Conservation (phyloP, 2,113 vertebrate species). For the Hippopotamus amphibius region DNA sequence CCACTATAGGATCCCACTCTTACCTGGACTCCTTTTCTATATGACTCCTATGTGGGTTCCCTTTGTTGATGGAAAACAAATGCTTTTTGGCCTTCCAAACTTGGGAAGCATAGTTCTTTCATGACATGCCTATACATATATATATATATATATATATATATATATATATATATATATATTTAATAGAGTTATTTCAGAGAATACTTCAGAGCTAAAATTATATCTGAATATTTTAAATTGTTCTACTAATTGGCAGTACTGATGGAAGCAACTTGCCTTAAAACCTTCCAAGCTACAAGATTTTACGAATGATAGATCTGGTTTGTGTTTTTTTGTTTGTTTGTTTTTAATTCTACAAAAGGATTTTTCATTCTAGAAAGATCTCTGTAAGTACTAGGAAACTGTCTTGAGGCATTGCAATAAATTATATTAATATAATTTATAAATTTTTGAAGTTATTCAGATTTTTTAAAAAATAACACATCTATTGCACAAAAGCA, state of each 20-base stretch:
- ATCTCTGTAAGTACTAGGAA: background rate
- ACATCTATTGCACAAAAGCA: background rate
- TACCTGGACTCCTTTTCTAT: background rate
- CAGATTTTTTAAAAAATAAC: background rate
- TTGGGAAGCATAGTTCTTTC: background rate
- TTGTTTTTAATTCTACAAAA: background rate
- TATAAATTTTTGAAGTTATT: background rate
- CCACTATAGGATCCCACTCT: background rate
- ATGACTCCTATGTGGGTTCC: background rate
- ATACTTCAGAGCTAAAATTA: background rate
- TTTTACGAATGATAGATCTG: background rate
- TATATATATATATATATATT: background rate
- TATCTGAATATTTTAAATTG: conserved; percentile 1
- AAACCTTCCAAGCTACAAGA: background rate
- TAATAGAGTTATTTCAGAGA: background rate
- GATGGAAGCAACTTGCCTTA: background rate
- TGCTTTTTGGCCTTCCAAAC: background rate
- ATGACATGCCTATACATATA: background rate
- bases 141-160: no score
- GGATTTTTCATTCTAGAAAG: background rate
- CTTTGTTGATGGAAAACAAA: background rate
- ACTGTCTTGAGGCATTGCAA: background rate
- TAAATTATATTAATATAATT: background rate
- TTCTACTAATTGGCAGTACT: background rate
- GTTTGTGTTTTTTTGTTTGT: background rate